Evolutionary conservation across 1,140 invertebrate genomes (phyloP).

Genomic region (Dendroctonus ponderosae): DNA sequence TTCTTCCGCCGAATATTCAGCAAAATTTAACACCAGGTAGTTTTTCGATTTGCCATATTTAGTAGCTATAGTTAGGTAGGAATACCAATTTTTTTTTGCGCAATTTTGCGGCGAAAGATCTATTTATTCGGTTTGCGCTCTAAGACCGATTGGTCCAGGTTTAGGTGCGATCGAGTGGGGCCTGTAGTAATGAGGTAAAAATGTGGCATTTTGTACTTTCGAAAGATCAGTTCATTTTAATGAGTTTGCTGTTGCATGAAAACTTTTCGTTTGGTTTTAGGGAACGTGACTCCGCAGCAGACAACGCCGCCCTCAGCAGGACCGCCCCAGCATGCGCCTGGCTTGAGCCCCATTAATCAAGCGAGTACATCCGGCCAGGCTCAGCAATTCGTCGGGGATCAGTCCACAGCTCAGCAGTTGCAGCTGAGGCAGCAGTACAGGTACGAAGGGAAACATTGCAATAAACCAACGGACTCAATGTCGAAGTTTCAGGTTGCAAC

Average conservation of each 20-base stretch:
- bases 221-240: no score
- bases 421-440: constrained; percentile 57
- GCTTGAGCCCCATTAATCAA: constrained; percentile 53
- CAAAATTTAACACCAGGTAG: constrained; percentile 42
- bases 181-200: no score
- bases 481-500: constrained; percentile 49
- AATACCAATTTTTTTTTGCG: no score
- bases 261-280: not conserved
- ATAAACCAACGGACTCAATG: constrained; percentile 35
- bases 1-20: constrained; percentile 47
- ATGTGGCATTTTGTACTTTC: no score
- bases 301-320: constrained; percentile 20
- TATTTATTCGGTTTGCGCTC: no score
- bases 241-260: no score
- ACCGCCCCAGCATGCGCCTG: constrained; percentile 49
- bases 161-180: no score
- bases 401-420: constrained; percentile 51
- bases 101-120: no score
- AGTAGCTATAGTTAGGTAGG: no score
- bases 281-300: constrained; percentile 33
- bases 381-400: constrained; percentile 39
- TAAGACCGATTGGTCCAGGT: no score
- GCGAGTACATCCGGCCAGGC: constrained; percentile 29
- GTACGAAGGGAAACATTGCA: not conserved
- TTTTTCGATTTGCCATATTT: constrained; percentile 10